These are phyloP conservation scores for Oncorhynchus nerka DNA, from an alignment of 2,113 vertebrate genomes.

Conservation along the genomic window DNA sequence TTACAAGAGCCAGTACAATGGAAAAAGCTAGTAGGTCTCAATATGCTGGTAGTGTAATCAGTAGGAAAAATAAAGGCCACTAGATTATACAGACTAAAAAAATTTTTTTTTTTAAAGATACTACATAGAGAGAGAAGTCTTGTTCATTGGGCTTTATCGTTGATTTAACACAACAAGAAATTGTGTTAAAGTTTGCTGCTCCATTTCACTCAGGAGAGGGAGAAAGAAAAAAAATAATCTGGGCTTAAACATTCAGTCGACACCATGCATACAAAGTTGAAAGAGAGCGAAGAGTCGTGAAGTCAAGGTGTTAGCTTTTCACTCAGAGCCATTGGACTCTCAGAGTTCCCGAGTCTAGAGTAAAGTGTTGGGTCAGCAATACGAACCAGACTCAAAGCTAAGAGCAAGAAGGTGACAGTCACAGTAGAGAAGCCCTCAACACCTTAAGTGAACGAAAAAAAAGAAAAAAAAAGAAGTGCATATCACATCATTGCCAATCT, in stretches of 20 bases:
- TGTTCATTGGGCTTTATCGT: constrained; percentile 34
- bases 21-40: background rate
- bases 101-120: background rate
- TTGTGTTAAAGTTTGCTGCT: constrained; percentile 37
- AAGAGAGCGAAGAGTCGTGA: background rate
- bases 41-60: constrained; percentile 26
- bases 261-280: background rate
- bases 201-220: constrained; percentile 32
- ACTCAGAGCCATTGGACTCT: background rate
- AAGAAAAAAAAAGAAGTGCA: too few relatives aligned
- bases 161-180: constrained; percentile 27
- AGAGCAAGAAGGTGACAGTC: too few relatives aligned
- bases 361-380: background rate
- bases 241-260: background rate
- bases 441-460: too few relatives aligned
- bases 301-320: constrained; percentile 17
- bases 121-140: constrained; percentile 27
- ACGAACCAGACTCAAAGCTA: too few relatives aligned
- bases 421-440: too few relatives aligned
- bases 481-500: too few relatives aligned
- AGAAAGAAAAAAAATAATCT: background rate
- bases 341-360: background rate
- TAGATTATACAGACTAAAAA: constrained; percentile 42
- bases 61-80: constrained; percentile 30
- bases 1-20: background rate